Evolutionary conservation across 2,888 invertebrate species (phyloP).

Genomic region (Artemia sinica): DNA sequence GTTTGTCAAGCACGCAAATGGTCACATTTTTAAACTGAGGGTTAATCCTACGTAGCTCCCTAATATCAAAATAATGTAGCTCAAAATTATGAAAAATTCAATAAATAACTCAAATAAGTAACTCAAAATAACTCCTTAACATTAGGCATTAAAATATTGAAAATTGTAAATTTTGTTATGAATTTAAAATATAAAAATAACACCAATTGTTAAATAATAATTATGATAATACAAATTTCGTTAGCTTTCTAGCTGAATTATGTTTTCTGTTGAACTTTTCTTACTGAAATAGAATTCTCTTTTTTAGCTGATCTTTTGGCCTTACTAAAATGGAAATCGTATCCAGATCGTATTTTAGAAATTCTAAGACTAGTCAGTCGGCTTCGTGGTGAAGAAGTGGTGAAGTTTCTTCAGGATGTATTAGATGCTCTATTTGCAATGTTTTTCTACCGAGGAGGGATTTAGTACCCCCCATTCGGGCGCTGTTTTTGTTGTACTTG

Average conservation of each 20-base stretch:
- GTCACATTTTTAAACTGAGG: too few relatives aligned
- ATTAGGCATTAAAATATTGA: too few relatives aligned
- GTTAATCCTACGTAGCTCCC: too few relatives aligned
- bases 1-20: too few relatives aligned
- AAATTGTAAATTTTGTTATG: constrained; percentile 15
- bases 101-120: too few relatives aligned
- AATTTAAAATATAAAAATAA: neutral
- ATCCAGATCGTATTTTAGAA: constrained; percentile 68
- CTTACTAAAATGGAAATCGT: constrained; percentile 74
- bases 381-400: constrained; percentile 69
- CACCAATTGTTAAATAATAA: neutral
- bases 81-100: too few relatives aligned
- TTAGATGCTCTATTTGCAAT: constrained; percentile 80
- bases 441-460: constrained; percentile 80
- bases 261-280: constrained; percentile 18
- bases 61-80: too few relatives aligned
- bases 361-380: constrained; percentile 61
- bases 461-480: constrained; percentile 74
- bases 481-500: constrained; percentile 74
- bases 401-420: constrained; percentile 86
- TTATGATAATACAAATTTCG: neutral
- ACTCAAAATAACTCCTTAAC: neutral
- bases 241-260: constrained; percentile 13
- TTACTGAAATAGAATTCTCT: neutral
- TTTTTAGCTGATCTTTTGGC: constrained; percentile 62